phyloP scores from a whole-genome alignment of 2,113 vertebrate genomes.

The human region GRCh38 chr9:113495501-113496000 shows the following conservation, averaged over 20 bases:
- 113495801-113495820: slow-evolving; percentile 94
- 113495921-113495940: not conserved
- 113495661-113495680: not conserved
- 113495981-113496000: not conserved
- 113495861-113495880: not conserved
- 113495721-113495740: fast-evolving
- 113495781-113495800: slow-evolving; percentile 86
- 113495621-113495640: not conserved
- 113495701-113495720: not conserved
- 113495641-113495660: not conserved
- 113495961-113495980: not conserved
- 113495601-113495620: not conserved
- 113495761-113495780: slow-evolving; percentile 31
- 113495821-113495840: slow-evolving; percentile 89
- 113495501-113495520: not conserved
- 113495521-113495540: not conserved
- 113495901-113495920: not conserved
- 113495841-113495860: slow-evolving; percentile 84
- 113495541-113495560: not conserved
- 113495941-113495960: not conserved
- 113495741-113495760: not conserved
- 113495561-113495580: not conserved
- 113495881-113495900: not conserved
- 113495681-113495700: fast-evolving
- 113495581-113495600: not conserved